A percentile compares a stretch with the other conserved stretches of the same genome.
Conservation (phyloP, 2,113 vertebrate species). For the Laterallus jamaicensis region DNA sequence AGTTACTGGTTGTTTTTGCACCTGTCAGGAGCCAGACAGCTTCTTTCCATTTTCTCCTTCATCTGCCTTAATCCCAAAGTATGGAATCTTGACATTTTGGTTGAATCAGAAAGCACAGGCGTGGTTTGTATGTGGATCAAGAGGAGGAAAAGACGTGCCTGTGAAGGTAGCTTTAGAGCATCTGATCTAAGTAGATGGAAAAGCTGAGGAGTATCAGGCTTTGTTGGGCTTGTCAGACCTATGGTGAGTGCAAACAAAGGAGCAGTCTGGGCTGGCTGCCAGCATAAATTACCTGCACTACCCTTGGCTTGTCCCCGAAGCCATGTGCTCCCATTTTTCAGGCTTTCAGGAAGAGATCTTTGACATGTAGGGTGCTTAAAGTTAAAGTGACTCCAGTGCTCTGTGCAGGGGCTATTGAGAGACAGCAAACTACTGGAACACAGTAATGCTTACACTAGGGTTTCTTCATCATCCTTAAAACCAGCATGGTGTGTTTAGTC, state of each 20-base stretch:
- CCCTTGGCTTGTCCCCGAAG: slow-evolving; percentile 19
- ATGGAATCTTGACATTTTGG: neutral
- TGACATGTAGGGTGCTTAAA: neutral
- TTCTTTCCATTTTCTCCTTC: neutral
- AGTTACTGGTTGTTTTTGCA: neutral
- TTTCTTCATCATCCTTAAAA: neutral
- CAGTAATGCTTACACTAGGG: neutral
- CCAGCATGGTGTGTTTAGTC: neutral
- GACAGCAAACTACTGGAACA: neutral
- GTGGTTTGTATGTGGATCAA: rapidly evolving
- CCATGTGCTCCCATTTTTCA: slow-evolving; percentile 42
- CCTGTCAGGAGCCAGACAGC: neutral
- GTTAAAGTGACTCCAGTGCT: neutral
- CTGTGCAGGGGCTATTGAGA: neutral
- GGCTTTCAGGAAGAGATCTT: slow-evolving; percentile 30
- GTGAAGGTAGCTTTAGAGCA: neutral
- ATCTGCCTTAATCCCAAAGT: neutral
- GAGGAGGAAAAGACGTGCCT: neutral
- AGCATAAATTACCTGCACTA: slow-evolving; percentile 21
- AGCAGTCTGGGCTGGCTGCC: neutral
- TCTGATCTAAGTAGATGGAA: neutral
- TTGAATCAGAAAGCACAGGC: neutral
- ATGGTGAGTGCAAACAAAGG: slow-evolving; percentile 40
- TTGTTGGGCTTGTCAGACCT: neutral
- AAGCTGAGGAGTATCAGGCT: neutral